Conservation (phyloP, 2,888 invertebrate species). For the Aspidiotus rigidus region DNA sequence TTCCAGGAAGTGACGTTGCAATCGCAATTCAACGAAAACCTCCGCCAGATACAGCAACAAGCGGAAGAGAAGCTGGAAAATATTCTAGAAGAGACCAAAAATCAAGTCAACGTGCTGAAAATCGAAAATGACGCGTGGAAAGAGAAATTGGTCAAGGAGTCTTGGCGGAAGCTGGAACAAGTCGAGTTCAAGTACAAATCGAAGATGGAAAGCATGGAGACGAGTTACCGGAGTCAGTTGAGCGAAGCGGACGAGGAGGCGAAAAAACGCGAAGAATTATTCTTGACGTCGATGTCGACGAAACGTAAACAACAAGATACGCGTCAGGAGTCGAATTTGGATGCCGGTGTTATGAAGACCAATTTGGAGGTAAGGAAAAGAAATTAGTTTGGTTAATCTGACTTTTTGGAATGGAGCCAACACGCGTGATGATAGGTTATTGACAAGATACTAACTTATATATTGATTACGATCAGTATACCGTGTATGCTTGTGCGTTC, state of each 20-base stretch:
- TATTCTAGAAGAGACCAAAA: constrained; percentile 25
- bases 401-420: too few species aligned
- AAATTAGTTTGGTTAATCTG: too few species aligned
- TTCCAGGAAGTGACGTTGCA: constrained; percentile 26
- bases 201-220: constrained; percentile 22
- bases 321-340: constrained; percentile 2
- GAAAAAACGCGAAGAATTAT: constrained; percentile 22
- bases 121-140: constrained; percentile 28
- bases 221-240: constrained; percentile 10
- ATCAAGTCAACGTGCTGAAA: constrained; percentile 27
- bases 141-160: constrained; percentile 24
- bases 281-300: constrained; percentile 19
- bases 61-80: constrained; percentile 41
- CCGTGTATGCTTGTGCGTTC: too few species aligned
- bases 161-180: constrained; percentile 17
- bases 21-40: constrained; percentile 36
- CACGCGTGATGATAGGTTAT: too few species aligned
- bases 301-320: constrained; percentile 6
- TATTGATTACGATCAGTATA: too few species aligned
- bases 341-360: background rate
- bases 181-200: constrained; percentile 15
- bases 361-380: constrained; percentile 4
- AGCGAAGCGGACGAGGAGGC: constrained; percentile 19
- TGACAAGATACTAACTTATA: too few species aligned
- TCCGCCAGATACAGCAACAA: constrained; percentile 35